Percentiles rank a stretch among this genome's conserved stretches.
Evolutionary conservation across 2,113 vertebrate species (phyloP).

Genomic region (Dolichallabes microphthalmus): DNA sequence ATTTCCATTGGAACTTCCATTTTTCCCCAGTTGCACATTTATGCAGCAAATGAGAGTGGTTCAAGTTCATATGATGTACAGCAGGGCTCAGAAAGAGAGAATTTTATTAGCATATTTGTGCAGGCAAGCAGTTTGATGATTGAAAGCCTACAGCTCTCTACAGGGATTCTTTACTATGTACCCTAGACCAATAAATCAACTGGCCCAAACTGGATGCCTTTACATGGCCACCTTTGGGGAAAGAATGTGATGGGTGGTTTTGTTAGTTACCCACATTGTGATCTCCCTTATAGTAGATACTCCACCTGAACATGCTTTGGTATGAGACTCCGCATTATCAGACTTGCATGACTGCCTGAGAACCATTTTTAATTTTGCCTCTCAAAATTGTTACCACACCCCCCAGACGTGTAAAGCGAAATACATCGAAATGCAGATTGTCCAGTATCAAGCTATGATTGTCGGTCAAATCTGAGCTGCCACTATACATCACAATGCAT

Average conservation of each 20-base stretch:
- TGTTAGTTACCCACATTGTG: neutral
- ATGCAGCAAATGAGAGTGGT: neutral
- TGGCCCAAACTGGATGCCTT: constrained; percentile 60
- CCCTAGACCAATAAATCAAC: constrained; percentile 66
- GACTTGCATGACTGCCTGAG: constrained; percentile 62
- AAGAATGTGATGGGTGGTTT: constrained; percentile 39
- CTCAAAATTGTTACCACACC: neutral
- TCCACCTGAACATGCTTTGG: neutral
- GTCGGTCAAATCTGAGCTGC: constrained; percentile 44
- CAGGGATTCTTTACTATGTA: constrained; percentile 60
- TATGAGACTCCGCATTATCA: constrained; percentile 60
- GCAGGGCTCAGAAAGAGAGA: neutral
- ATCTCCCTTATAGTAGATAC: constrained; percentile 9
- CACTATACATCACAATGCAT: neutral
- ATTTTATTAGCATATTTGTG: constrained; percentile 61
- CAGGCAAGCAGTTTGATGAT: constrained; percentile 36
- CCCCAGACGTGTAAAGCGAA: constrained; percentile 45
- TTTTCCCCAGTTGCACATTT: neutral
- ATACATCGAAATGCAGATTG: constrained; percentile 59
- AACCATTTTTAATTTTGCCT: constrained; percentile 20
- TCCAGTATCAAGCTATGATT: constrained; percentile 64
- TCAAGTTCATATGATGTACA: neutral
- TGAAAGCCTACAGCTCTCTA: constrained; percentile 34
- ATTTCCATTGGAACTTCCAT: neutral
- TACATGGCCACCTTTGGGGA: constrained; percentile 49